A percentile compares a stretch with the other conserved stretches of the same genome.
Evolutionary conservation across 2,113 vertebrate genomes (phyloP).

Genomic region (Tragelaphus scriptus): DNA sequence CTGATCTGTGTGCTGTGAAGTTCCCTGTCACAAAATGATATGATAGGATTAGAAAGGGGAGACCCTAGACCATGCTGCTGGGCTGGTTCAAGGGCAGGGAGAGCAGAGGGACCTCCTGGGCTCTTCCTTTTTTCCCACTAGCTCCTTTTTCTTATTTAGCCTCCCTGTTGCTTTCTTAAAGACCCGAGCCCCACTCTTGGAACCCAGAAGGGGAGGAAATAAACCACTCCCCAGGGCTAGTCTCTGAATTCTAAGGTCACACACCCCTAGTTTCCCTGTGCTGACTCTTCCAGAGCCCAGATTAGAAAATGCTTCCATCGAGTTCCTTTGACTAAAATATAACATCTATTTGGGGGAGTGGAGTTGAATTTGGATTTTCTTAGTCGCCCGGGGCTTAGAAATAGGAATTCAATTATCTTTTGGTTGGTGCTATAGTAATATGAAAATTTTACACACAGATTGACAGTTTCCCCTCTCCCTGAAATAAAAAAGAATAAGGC

Average conservation of each 20-base stretch:
- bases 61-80: accelerated
- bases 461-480: not conserved
- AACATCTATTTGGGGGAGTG: not conserved
- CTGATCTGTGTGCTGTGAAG: accelerated
- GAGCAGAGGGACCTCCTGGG: not conserved
- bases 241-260: not conserved
- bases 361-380: not conserved
- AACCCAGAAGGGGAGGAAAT: not conserved
- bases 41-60: accelerated
- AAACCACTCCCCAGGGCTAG: accelerated
- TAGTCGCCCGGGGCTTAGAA: not conserved
- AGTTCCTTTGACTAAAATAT: not conserved
- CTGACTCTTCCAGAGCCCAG: not conserved
- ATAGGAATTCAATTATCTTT: not conserved
- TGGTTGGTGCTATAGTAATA: not conserved
- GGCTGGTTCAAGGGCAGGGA: not conserved
- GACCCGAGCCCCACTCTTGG: accelerated
- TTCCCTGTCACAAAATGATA: accelerated
- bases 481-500: not conserved
- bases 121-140: accelerated
- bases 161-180: not conserved
- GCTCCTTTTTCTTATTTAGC: not conserved
- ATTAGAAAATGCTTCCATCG: not conserved
- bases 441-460: not conserved
- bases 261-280: not conserved